Evolutionary conservation across 2,888 invertebrate genomes (phyloP), one percentile per base, ranked within the genome.

Genomic region (Chaitophorus viminalis): DNA sequence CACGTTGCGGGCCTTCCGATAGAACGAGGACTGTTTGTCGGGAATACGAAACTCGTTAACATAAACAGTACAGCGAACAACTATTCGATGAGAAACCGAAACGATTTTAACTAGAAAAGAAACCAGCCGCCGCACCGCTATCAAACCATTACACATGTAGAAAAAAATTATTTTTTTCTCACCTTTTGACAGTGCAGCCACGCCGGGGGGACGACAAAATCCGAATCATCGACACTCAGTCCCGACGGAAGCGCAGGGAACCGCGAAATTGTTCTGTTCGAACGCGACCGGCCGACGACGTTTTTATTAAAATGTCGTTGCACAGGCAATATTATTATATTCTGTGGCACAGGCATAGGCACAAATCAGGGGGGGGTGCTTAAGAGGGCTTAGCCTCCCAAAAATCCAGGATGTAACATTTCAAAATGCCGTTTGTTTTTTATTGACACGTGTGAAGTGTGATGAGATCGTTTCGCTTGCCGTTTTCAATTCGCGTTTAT

Each of bases 111-210:
- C 86, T 78, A 54, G 0, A 46, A 46, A 21, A 36, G 33, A 33
- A 21, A 77, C 76, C 52, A 77, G 85, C 85, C 85, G 85, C 85
- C 68, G 79, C 70, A 72, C 72, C 77, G 78, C 78, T 86, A 86
- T 79, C 83, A 77, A 36, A 85, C 85, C 33, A 77, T 85, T 85
- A 33, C 85, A 85, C 85, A 85, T 85, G 85, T 78, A 85, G 31
- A 36, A 81, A 81, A 60, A 81, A 81, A 68, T n/a, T 21, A 31
- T 25, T 33, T 76, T 65, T 76, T 82, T 76, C 39, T 85, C 85
- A 77, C 77, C 77, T 85, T 52, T n/a, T 31, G 31, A 33, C 85
- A 85, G 46, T 85, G 85, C 52, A n/a, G 77, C 85, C 85, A 52
- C 29, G n/a, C n/a, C 25, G 46, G 14, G 8, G n/a, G 31, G 77